Base-by-base conservation (phyloP, 2,113 vertebrate genomes). In the Clarias gariepinus region DNA sequence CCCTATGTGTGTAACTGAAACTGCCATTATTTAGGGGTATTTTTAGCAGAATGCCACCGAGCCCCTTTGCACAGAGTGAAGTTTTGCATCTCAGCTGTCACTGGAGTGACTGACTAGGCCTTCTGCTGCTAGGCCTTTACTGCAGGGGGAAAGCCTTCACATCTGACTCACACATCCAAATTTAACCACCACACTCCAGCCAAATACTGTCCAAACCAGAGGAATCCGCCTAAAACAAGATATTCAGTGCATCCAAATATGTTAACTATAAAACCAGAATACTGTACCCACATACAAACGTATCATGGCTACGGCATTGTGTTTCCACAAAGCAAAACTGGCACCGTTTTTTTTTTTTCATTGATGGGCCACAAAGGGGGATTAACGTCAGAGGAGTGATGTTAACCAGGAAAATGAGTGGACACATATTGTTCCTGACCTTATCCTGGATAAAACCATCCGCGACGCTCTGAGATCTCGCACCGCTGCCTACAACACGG, bases 101-200 rank as follows among this genome's bases (percentile, higher is more conserved):
- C 83, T 60, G 55, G 36, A 64, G n/a, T 92, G 88, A 92, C 61
- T 91, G 90, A 91, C 87, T 90, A 82, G 84, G 64, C 87, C 90
- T 76, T 81, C 83, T 91, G 90, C 86, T 85, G 57, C 82, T 58
- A 81, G 47, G 28, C 83, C 83, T 87, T 64, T 78, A 83, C 78
- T 61, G 83, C 74, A 83, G 61, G 18, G 66, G 83, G 77, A 60
- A 84, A 79, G 79, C 82, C 85, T 88, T 47, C 87, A n/a, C 25
- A 55, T 52, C 84, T 83, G 84, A 78, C 77, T 82, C 85, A 86
- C 71, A 85, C 55, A 16, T 64, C 87, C 69, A 55, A 63, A 88
- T 90, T 89, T 86, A 86, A 85, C 73, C 83, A 76, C 73, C 64
- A 74, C 57, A 16, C 25, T 63, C 1, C 61, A 61, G 53, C 88